Conservation (phyloP, 2,797 vertebrate species). For the Artibeus lituratus region DNA sequence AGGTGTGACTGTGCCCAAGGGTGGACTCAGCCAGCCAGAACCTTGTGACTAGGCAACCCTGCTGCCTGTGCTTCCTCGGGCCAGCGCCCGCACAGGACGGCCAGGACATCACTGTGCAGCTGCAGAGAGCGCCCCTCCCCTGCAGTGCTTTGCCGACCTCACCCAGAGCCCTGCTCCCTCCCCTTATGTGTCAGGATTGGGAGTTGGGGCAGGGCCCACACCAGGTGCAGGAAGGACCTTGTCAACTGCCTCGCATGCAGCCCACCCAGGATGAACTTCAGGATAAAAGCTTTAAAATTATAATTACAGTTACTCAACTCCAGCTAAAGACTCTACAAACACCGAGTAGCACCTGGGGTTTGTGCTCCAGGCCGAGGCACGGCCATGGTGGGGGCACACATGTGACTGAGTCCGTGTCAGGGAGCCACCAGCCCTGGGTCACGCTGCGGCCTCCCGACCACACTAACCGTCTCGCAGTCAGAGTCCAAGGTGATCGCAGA, state of each 20-base stretch:
- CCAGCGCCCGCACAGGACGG: too few relatives aligned
- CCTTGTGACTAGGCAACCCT: too few relatives aligned
- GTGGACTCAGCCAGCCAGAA: neutral
- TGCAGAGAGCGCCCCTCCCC: neutral
- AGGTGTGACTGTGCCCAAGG: neutral
- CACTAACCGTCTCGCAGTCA: constrained; percentile 81
- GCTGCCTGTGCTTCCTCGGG: too few relatives aligned
- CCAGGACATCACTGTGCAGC: neutral
- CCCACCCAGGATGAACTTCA: neutral
- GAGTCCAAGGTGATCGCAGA: constrained; percentile 80
- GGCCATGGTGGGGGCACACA: accelerated
- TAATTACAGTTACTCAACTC: neutral
- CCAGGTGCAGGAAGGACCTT: neutral
- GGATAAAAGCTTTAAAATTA: neutral
- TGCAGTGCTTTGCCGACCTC: too few relatives aligned
- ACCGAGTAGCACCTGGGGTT: neutral
- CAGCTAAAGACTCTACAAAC: neutral
- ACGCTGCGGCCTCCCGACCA: accelerated
- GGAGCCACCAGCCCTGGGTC: neutral
- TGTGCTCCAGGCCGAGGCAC: too few relatives aligned
- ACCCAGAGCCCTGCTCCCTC: neutral
- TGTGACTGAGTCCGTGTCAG: too few relatives aligned
- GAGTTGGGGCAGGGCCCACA: neutral
- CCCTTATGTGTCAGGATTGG: accelerated
- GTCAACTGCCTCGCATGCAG: neutral